Evolutionary conservation across 1,140 invertebrate genomes (phyloP), one percentile per base, ranked within the genome.

Genomic region (Diorhabda elongata): DNA sequence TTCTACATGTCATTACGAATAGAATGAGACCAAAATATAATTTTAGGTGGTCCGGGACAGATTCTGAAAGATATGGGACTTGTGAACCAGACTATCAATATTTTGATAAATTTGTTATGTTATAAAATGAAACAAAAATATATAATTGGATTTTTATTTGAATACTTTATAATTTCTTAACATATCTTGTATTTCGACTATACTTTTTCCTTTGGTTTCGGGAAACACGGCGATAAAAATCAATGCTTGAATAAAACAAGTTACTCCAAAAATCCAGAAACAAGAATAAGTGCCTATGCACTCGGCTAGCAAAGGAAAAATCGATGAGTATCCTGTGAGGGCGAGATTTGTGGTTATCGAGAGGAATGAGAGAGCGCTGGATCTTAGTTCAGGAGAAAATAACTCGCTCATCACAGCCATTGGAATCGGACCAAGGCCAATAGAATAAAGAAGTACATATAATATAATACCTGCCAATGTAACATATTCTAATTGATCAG

Each of bases 391-490:
- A n/a, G 6, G 6, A n/a, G 52, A n/a, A 6, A 56, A 56, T 7
- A 56, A n/a, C 2, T 56, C 52, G 6, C 52, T n/a, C 52, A 56
- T 56, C 6, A 56, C 52, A 2, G 52, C 52, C 6, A 7, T 56
- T 6, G 52, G 52, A 56, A 56, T 56, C 6, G 52, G 52, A 6
- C 52, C 52, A 6, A 56, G 52, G 2, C 52, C 52, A 6, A 56
- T n/a, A 56, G 52, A 56, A 56, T 56, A 56, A 56, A 56, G 6
- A 56, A 56, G n/a, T n/a, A 56, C 52, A n/a, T 56, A 56, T 6
- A 56, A 6, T 6, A 56, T n/a, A n/a, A 56, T n/a, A 56, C 52
- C 6, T 7, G 52, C 6, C 6, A 56, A 7, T 6, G 52, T 6
- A 6, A 56, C 6, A 6, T n/a, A 56, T n/a, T 6, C n/a, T 6